Percentiles rank a stretch among this genome's conserved stretches.
Evolutionary conservation across 2,888 invertebrate genomes (phyloP).

Genomic region (Eumerus sabulonum): DNA sequence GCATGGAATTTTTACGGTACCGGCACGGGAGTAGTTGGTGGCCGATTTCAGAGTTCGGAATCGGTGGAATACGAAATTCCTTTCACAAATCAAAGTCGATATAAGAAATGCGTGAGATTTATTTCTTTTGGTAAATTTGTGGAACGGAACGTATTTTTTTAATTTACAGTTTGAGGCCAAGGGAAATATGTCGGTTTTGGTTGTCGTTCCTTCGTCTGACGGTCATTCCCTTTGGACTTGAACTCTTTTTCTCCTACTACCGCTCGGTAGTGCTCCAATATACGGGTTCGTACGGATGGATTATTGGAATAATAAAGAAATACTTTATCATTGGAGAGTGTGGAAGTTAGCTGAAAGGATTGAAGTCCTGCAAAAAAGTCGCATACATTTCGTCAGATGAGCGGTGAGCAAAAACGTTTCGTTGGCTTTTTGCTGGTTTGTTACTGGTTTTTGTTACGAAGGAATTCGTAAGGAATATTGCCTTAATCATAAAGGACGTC

Average conservation of each 20-base stretch:
- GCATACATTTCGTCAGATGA: constrained; percentile 30
- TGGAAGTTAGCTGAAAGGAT: constrained; percentile 42
- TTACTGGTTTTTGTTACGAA: neutral
- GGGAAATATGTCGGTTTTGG: constrained; percentile 61
- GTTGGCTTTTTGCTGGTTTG: constrained; percentile 16
- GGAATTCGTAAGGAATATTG: constrained; percentile 31
- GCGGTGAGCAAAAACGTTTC: constrained; percentile 17
- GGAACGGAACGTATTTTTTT: constrained; percentile 36
- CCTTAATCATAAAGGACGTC: constrained; percentile 50
- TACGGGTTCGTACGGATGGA: constrained; percentile 16
- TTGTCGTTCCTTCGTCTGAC: constrained; percentile 47
- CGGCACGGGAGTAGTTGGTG: constrained; percentile 46
- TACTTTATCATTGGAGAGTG: constrained; percentile 63
- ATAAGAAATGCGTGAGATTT: constrained; percentile 69
- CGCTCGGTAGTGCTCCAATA: too few species aligned
- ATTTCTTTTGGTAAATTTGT: constrained; percentile 63
- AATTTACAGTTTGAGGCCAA: constrained; percentile 62
- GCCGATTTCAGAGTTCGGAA: neutral
- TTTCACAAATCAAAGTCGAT: constrained; percentile 69
- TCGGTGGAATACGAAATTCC: constrained; percentile 64
- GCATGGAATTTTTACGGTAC: constrained; percentile 66
- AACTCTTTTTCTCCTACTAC: neutral
- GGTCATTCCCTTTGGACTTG: constrained; percentile 58
- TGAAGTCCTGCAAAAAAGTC: constrained; percentile 34
- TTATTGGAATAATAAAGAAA: constrained; percentile 70